Evolutionary conservation across 1,140 invertebrate species (phyloP), one percentile per base, ranked within the genome.

Genomic region (Drosophila erecta): DNA sequence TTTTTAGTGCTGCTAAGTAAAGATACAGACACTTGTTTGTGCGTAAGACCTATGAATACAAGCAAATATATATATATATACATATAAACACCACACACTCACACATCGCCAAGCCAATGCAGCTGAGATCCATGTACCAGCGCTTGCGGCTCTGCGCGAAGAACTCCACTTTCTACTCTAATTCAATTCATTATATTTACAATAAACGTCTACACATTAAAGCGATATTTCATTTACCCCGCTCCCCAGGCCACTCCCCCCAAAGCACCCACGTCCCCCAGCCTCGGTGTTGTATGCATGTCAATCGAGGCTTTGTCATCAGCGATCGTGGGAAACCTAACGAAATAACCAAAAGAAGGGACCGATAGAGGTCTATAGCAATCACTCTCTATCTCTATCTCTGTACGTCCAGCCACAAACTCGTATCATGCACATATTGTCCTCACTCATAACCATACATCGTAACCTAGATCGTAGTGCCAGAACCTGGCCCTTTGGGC

Each of bases 1-100:
- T 69, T 79, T 49, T 70, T 81, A 85, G 64, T 70, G 67, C 53
- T 70, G 65, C 51, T 70, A 70, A 67, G 67, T 49, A 70, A 70
- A 57, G 50, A 69, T 69, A 69, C 64, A 41, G 43, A 56, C 27
- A 53, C 54, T 17, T 50, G 47, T 50, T 33, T 66, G 57, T 57
- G 49, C 50, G 56, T 79, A 75, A 79, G 62, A 79, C 20, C 55
- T 47, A 75, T 47, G 61, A 54, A 58, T 60, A 64, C 44, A 69
- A 76, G 55, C 65, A 76, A 49, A 71, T 43, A 76, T 51, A 51
- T 56, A 69, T 53, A 37, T 55, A 56, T 41, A 66, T 57, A 77
- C 38, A 44, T 47, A 58, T n/a, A 61, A 24, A 46, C 53, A 51
- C 35, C n/a, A 64, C 61, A 37, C 61, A 51, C 27, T 43, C 27